A percentile compares a stretch with the other conserved stretches of the same genome.
These are phyloP conservation scores for Acrocera orbiculus DNA, from an alignment of 2,888 invertebrate genomes.

Conservation along the genomic window DNA sequence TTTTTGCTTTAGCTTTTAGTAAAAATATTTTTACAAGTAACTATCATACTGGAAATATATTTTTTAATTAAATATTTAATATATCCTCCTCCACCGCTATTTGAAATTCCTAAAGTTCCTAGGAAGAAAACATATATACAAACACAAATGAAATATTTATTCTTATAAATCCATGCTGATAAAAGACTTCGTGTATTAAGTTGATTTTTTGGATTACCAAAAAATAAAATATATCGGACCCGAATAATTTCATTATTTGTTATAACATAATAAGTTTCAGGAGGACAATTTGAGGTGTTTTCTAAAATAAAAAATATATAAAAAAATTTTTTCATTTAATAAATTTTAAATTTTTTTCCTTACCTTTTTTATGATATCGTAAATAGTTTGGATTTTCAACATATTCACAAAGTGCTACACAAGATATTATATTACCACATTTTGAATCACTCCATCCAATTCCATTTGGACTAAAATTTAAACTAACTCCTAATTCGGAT, in stretches of 20 bases:
- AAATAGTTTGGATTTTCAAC: conserved; percentile 50
- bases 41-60: too few relatives aligned
- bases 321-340: background rate
- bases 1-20: too few relatives aligned
- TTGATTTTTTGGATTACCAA: conserved; percentile 22
- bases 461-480: conserved; percentile 55
- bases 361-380: conserved; percentile 33
- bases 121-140: background rate
- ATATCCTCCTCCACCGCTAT: background rate
- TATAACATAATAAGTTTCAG: conserved; percentile 54
- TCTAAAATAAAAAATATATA: conserved; percentile 14
- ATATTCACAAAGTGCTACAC: conserved; percentile 65
- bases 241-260: conserved; percentile 58
- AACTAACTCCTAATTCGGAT: conserved; percentile 50
- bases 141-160: background rate
- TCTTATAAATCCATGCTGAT: background rate
- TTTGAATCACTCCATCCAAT: conserved; percentile 59
- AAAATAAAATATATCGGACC: conserved; percentile 58
- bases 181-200: background rate
- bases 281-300: conserved; percentile 29
- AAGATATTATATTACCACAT: conserved; percentile 57
- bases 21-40: too few relatives aligned
- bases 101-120: background rate
- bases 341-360: background rate
- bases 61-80: background rate